Percentiles rank a stretch among this genome's conserved stretches.
Evolutionary conservation across 2,888 invertebrate genomes (phyloP).

Genomic region (Zaprionus obscuricornis): DNA sequence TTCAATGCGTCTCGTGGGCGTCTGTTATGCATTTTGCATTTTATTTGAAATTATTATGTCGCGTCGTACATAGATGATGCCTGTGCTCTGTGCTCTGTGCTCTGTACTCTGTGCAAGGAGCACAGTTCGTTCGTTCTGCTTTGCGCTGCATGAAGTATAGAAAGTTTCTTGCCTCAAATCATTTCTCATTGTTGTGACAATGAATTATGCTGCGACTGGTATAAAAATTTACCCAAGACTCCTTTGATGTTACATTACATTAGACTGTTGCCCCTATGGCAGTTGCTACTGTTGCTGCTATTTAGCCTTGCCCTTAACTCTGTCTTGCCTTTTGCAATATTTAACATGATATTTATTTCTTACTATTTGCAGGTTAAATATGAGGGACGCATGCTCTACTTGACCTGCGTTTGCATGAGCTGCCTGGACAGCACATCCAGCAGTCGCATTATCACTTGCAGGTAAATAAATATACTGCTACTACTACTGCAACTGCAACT

Average conservation of each 20-base stretch:
- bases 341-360: constrained; percentile 18
- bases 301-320: neutral
- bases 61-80: constrained; percentile 56
- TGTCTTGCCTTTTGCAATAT: constrained; percentile 3
- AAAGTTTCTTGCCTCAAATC: constrained; percentile 59
- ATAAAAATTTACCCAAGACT: too few relatives aligned
- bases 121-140: constrained; percentile 7
- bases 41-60: constrained; percentile 81
- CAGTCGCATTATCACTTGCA: constrained; percentile 90
- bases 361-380: constrained; percentile 89
- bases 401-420: constrained; percentile 97
- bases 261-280: constrained; percentile 27
- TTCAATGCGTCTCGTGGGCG: constrained; percentile 66
- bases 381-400: constrained; percentile 94
- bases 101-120: neutral
- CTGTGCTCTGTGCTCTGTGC: neutral
- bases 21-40: constrained; percentile 74
- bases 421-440: constrained; percentile 93
- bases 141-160: constrained; percentile 32
- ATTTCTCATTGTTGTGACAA: constrained; percentile 69
- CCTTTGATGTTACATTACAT: too few relatives aligned
- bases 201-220: constrained; percentile 62
- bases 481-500: neutral
- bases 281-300: constrained; percentile 13
- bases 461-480: constrained; percentile 79